Conservation (phyloP, 2,888 invertebrate genomes). For the Crossocerus cetratus region DNA sequence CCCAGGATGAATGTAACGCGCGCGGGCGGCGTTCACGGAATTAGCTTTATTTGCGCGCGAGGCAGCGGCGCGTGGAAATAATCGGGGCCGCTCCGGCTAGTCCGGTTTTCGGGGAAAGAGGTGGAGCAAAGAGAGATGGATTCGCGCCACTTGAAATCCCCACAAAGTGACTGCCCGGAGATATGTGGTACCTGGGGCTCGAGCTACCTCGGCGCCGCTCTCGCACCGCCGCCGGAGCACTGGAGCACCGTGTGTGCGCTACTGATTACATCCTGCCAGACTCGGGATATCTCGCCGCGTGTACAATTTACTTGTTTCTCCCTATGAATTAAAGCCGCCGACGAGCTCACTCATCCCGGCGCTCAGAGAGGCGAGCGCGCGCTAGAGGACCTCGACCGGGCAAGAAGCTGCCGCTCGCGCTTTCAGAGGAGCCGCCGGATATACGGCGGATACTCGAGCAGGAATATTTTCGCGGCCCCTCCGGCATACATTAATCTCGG, state of each 20-base stretch:
- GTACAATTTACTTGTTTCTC: conserved; percentile 39
- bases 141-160: conserved; percentile 48
- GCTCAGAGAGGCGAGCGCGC: conserved; percentile 7
- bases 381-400: no score
- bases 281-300: conserved; percentile 44
- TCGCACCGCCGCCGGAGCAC: no score
- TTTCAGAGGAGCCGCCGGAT: not conserved
- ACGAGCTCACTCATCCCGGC: not conserved
- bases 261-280: conserved; percentile 46
- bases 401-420: not conserved
- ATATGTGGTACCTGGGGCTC: conserved; percentile 24
- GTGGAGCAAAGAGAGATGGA: conserved; percentile 24
- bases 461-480: not conserved
- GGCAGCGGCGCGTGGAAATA: conserved; percentile 21
- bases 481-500: not conserved
- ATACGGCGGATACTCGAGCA: no score
- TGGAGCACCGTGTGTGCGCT: conserved; percentile 32
- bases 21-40: conserved; percentile 11
- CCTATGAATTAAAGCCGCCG: conserved; percentile 26
- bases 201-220: not conserved
- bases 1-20: conserved; percentile 8
- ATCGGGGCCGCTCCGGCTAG: conserved; percentile 8
- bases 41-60: conserved; percentile 38
- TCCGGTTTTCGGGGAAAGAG: conserved; percentile 15
- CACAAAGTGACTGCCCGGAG: conserved; percentile 62